Evolutionary conservation across 2,113 vertebrate genomes (phyloP).

Genomic region (Lonchura striata): DNA sequence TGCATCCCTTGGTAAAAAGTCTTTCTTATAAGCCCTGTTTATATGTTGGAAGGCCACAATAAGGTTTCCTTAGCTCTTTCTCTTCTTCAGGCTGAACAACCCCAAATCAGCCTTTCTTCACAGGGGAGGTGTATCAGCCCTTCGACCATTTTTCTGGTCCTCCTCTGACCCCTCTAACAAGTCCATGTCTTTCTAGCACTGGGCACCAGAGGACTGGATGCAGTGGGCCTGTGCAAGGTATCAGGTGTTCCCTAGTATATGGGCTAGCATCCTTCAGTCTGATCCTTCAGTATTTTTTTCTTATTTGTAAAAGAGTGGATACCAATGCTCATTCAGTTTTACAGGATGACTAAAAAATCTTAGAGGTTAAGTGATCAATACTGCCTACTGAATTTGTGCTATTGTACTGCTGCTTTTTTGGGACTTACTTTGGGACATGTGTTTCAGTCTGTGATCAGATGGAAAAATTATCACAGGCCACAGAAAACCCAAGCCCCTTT

Average conservation of each 20-base stretch:
- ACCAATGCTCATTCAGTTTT: background rate
- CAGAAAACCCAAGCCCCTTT: background rate
- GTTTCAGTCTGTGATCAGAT: background rate
- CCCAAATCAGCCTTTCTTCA: background rate
- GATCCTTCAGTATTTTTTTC: background rate
- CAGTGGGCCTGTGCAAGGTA: background rate
- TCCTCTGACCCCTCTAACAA: background rate
- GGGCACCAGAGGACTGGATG: background rate
- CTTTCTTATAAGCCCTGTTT: background rate
- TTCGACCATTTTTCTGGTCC: background rate
- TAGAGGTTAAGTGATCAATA: background rate
- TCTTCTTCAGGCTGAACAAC: background rate
- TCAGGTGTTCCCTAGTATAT: background rate
- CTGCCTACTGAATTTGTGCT: background rate
- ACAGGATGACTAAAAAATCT: background rate
- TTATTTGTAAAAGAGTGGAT: background rate
- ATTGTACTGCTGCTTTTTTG: background rate
- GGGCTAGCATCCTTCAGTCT: background rate
- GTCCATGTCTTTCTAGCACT: background rate
- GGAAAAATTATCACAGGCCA: background rate
- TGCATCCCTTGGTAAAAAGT: background rate
- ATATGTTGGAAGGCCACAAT: background rate
- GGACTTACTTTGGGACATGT: background rate
- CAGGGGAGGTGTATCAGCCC: background rate
- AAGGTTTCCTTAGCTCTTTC: background rate